Evolutionary conservation across 1,140 invertebrate genomes (phyloP).

Genomic region (Zaprionus lachaisei): DNA sequence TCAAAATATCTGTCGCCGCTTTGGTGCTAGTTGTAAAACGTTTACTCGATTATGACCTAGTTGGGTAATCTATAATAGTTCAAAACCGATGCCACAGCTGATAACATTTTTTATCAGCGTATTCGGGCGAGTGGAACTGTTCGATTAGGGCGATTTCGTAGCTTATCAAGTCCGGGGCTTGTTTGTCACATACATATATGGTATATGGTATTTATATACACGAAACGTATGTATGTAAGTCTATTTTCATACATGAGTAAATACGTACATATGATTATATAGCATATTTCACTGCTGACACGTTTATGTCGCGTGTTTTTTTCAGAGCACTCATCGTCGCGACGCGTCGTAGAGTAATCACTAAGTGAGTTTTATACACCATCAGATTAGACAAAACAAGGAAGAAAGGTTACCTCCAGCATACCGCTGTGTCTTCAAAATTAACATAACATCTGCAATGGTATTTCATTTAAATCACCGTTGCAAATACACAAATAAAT

Average conservation of each 20-base stretch:
- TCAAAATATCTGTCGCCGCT: neutral
- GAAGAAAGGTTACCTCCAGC: too few species aligned
- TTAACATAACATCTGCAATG: too few species aligned
- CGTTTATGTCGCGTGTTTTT: slow-evolving; percentile 64
- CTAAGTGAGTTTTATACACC: too few species aligned
- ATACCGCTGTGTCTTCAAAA: too few species aligned
- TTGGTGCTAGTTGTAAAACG: neutral
- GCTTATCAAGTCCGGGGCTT: slow-evolving; percentile 40
- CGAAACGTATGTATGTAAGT: too few species aligned
- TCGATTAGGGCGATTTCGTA: neutral
- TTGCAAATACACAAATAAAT: too few species aligned
- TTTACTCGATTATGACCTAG: neutral
- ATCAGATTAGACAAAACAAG: too few species aligned
- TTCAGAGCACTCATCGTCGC: neutral
- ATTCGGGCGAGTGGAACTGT: neutral
- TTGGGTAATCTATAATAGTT: neutral
- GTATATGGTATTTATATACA: neutral
- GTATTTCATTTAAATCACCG: too few species aligned
- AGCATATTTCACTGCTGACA: slow-evolving; percentile 23
- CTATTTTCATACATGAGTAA: too few species aligned
- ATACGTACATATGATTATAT: too few species aligned
- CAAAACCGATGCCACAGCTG: neutral
- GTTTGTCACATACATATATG: slow-evolving; percentile 1
- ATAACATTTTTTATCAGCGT: neutral
- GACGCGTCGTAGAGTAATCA: too few species aligned